These are phyloP conservation scores for Brienomyrus brachyistius DNA, from an alignment of 2,113 vertebrate species.

Conservation along the genomic window DNA sequence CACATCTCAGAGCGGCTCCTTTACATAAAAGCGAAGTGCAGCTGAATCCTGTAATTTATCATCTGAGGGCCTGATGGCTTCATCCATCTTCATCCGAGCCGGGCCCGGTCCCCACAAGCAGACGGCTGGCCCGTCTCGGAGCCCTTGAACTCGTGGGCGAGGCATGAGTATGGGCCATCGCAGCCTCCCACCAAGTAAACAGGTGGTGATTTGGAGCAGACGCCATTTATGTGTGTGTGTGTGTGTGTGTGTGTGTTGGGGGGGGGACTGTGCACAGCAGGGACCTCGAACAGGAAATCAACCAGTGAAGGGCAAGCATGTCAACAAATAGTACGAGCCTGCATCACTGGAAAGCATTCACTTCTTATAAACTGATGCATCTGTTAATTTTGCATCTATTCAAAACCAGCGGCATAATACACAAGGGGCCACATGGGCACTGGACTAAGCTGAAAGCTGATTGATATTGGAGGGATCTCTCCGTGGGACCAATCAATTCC, in stretches of 20 bases:
- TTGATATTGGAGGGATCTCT: neutral
- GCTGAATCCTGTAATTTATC: constrained; percentile 51
- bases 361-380: neutral
- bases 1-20: constrained; percentile 50
- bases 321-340: neutral
- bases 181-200: neutral
- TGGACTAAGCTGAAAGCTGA: neutral
- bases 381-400: neutral
- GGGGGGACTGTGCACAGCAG: neutral
- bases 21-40: constrained; percentile 55
- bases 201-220: neutral
- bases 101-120: constrained; percentile 32
- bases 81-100: constrained; percentile 54
- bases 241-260: too few relatives aligned
- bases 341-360: neutral
- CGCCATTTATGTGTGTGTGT: neutral
- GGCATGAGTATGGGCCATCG: constrained; percentile 16
- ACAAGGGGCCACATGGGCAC: neutral
- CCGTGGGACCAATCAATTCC: neutral
- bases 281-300: neutral
- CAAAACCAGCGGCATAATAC: neutral
- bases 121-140: constrained; percentile 35
- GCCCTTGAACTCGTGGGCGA: constrained; percentile 7
- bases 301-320: neutral
- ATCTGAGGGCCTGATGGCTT: constrained; percentile 43